A percentile compares a stretch with the other conserved stretches of the same genome.
phyloP scores from a whole-genome alignment of 2,888 invertebrate species.

The Drosophila imparisetae region DNA sequence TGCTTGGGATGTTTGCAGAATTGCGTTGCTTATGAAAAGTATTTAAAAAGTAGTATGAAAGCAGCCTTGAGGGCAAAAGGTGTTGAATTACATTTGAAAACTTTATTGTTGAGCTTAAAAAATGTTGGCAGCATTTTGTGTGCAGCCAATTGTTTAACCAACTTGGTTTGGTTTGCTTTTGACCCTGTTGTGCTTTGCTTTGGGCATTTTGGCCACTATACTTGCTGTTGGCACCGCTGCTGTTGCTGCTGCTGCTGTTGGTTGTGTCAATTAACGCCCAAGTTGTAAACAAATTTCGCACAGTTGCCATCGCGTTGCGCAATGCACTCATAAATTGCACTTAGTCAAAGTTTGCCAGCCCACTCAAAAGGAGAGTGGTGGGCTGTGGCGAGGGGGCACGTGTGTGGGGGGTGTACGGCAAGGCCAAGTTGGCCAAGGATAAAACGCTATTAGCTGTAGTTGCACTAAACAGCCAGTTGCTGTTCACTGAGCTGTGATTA shows the following conservation, averaged over 20 bases:
- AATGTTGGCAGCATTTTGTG: conserved; percentile 46
- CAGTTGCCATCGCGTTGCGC: conserved; percentile 65
- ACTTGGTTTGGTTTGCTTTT: conserved; percentile 44
- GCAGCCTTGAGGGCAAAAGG: conserved; percentile 54
- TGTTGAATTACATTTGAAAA: conserved; percentile 77
- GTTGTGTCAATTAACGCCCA: conserved; percentile 76
- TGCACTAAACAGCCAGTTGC: conserved; percentile 65
- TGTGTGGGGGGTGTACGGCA: background rate
- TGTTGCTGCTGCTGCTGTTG: conserved; percentile 28
- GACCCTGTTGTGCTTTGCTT: conserved; percentile 34
- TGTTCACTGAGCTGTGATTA: conserved; percentile 68
- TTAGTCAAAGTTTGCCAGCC: conserved; percentile 66
- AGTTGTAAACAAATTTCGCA: conserved; percentile 78
- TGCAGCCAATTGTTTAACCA: conserved; percentile 68
- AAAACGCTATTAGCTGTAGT: conserved; percentile 69
- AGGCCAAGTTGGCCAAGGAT: conserved; percentile 44
- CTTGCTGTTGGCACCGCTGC: conserved; percentile 12
- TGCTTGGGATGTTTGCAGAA: conserved; percentile 5
- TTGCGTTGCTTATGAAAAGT: conserved; percentile 49
- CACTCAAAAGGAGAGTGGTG: conserved; percentile 4
- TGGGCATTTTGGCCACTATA: background rate
- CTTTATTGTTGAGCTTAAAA: conserved; percentile 48
- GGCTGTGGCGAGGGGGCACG: background rate
- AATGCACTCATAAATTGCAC: conserved; percentile 76
- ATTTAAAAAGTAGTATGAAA: conserved; percentile 52